These are phyloP conservation scores for Rutpela maculata DNA, from an alignment of 2,888 invertebrate species.

Conservation along the genomic window DNA sequence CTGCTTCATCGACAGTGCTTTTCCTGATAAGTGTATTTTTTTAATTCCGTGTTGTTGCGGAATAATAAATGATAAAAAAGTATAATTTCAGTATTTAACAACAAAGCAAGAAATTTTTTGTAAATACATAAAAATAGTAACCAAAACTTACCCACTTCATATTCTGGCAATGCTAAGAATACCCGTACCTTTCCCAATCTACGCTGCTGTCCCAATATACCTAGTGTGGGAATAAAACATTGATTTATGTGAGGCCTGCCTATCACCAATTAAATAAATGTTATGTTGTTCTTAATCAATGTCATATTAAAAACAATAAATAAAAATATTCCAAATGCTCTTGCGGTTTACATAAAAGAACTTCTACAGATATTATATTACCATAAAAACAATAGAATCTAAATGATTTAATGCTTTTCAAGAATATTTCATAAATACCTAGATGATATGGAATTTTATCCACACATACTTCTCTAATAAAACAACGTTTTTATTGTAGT, in stretches of 20 bases:
- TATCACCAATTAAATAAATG: conserved; percentile 67
- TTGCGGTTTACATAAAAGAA: conserved; percentile 61
- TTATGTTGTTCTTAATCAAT: conserved; percentile 66
- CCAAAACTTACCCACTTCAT: not conserved
- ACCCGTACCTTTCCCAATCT: not conserved
- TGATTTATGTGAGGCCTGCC: conserved; percentile 63
- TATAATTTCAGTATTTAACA: too few species aligned
- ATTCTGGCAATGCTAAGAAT: not conserved
- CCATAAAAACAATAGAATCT: conserved; percentile 68
- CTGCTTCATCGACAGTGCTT: too few species aligned
- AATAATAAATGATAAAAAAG: too few species aligned
- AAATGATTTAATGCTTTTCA: conserved; percentile 60
- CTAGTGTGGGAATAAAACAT: conserved; percentile 61
- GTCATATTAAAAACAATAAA: conserved; percentile 67
- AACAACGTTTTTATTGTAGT: conserved; percentile 22
- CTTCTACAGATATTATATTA: conserved; percentile 60
- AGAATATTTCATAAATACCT: conserved; percentile 63
- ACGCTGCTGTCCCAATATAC: conserved; percentile 40
- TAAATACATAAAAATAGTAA: too few species aligned
- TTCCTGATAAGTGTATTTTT: too few species aligned
- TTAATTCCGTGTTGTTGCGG: too few species aligned
- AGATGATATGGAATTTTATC: conserved; percentile 30
- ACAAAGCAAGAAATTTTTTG: too few species aligned
- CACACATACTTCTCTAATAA: conserved; percentile 32
- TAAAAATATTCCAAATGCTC: conserved; percentile 64